Base-by-base conservation (phyloP, 64 coral and sea anemone species). In the Montipora cactus region DNA sequence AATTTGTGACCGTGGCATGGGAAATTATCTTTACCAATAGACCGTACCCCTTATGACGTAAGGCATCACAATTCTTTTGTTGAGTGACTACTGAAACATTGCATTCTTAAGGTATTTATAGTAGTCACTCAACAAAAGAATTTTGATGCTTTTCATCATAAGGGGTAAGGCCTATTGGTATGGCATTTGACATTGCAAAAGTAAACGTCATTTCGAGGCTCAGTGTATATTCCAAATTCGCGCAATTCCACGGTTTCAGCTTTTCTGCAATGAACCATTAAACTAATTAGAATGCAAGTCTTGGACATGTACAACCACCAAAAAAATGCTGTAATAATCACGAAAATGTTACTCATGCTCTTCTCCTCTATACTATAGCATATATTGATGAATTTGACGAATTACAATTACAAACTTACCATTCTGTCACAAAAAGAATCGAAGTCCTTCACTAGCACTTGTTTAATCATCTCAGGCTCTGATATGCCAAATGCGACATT, bases 391-490 rank as follows among this genome's bases (percentile, higher is more conserved):
- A 73, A 73, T 23, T 37, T 37, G 28, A 37, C 2, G 52, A 55
- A 21, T 16, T 48, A 51, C 49, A 9, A 5, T 4, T 18, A 0
- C n/a, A 10, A 53, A 76, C 91, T 68, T 53, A 93, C 91, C 75
- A 82, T 72, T 46, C 91, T 46, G 45, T 93, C 91, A 44, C 52
- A 64, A 49, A 93, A 93, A 47, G 13, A 51, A 5, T 93, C 72
- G 86, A 93, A 93, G 59, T 93, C 81, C 55, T 93, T 93, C 59
- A 93, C 83, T 53, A 88, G 53, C 22, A 93, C 71, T 5, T 93
- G 80, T 58, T 87, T 87, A 6, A 93, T 78, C 91, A 93, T 93
- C 22, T 72, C 83, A 3, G 91, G 82, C 1, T 93, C 91, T 9
- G 45, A 67, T 2, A 93, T 14, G 19, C 44, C 83, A 25, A 87